Evolutionary conservation across 1,140 invertebrate genomes (phyloP), one percentile per base, ranked within the genome.

Genomic region (Hyles euphorbiae): DNA sequence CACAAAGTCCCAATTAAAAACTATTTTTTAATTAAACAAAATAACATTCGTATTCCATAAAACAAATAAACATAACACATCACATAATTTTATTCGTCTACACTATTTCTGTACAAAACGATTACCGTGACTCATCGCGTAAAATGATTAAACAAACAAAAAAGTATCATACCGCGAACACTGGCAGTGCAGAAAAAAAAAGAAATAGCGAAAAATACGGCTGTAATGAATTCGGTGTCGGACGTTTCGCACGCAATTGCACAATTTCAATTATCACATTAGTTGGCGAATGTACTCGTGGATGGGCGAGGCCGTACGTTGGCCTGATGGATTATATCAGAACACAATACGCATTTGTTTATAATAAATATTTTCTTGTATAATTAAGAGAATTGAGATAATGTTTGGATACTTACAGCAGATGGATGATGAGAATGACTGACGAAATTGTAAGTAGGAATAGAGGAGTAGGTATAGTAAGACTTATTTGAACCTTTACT

Each of bases 251-350:
- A 88, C 83, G 85, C 85, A 85, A 85, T 87, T 86, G 81, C 85
- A 88, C 83, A 85, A 83, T 88, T 87, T 87, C 85, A 88, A 88
- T 88, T 88, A 88, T 85, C 74, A 73, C 72, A 86, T 84, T 86
- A 87, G 76, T 81, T 68, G 56, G 69, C 63, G 68, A 60, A n/a
- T 61, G 63, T 63, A 56, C 56, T 32, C 49, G 34, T 46, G 32
- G 11, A 53, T 55, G 63, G 67, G 67, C 53, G 67, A 58, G 65
- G 65, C 60, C 34, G 11, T 40, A 36, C 33, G 32, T 33, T 65
- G 47, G 40, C 56, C 58, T 73, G 65, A 67, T 74, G 66, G 46
- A 68, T 63, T 55, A 32, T 11, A 22, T 50, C 51, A n/a, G 11
- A 0, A 36, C 33, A 53, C 36, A 36, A 53, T 34, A 33, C 10